Base-by-base conservation (phyloP, 2,888 invertebrate species). In the Scaptomyza cyrtandrae region DNA sequence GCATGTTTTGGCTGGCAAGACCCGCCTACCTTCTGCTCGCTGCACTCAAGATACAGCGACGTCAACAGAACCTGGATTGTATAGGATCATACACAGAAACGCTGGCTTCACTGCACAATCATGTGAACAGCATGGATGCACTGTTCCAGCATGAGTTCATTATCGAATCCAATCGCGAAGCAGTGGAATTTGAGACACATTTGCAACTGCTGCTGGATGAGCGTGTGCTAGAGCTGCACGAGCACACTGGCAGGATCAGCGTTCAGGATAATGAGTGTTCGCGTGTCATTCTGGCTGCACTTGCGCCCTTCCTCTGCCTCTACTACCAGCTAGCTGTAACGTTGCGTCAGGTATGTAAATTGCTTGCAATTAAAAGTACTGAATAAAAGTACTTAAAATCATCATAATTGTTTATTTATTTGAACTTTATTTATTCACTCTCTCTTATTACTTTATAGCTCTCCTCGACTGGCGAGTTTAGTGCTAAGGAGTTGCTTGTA, bases 121-220 rank as follows among this genome's bases (percentile, higher is more conserved):
- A 85, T 65, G 86, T 86, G 13, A 69, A 68, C 59, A 75, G 53
- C 52, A 79, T 90, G 75, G 90, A 95, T 82, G 92, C 91, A 78
- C 87, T 95, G 56, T 93, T 96, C 50, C 93, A 93, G 55, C 93
- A 94, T 80, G 96, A 96, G 90, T 95, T 95, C 91, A 94, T 95
- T 60, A 92, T 95, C 70, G 91, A 93, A 69, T 93, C 94, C 62
- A 92, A 92, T 90, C 91, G 94, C 92, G 91, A 91, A 87, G 71
- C 88, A 80, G 90, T 94, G 92, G 93, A 93, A 68, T 93, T 93
- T 81, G 86, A 93, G 63, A 90, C 90, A 7, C 91, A 93, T 56
- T 69, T 94, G 27, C 73, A 68, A 27, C 60, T 89, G 55, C 68
- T 90, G 11, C 57, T 86, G 31, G 68, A 71, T 3, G 74, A 80